Percentiles rank a stretch among this genome's conserved stretches.
Conservation (phyloP, 2,797 vertebrate genomes). For the Kryptolebias ocellatus region DNA sequence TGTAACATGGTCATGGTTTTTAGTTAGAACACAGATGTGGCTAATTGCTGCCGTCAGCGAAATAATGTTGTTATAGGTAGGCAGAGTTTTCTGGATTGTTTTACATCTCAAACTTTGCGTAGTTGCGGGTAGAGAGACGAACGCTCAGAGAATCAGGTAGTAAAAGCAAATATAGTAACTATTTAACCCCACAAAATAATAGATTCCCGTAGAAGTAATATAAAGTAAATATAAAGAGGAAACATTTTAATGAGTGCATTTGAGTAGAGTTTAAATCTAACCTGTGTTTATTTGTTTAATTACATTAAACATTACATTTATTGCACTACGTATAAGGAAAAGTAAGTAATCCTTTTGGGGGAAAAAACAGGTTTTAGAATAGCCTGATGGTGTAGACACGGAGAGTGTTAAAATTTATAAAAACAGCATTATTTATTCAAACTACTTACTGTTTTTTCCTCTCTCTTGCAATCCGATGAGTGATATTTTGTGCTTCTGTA, state of each 20-base stretch:
- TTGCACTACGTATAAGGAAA: neutral
- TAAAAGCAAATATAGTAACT: constrained; percentile 5
- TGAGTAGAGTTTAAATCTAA: too few relatives aligned
- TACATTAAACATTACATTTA: neutral
- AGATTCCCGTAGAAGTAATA: neutral
- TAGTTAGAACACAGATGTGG: constrained; percentile 64
- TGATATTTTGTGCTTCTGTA: too few relatives aligned
- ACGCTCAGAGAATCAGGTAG: constrained; percentile 20
- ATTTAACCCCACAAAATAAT: neutral
- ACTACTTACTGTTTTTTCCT: too few relatives aligned
- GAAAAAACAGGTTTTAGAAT: neutral
- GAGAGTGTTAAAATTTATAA: too few relatives aligned
- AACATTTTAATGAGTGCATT: neutral
- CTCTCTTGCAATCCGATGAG: too few relatives aligned
- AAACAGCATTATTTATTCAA: too few relatives aligned
- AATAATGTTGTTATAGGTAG: constrained; percentile 44
- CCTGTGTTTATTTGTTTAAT: neutral
- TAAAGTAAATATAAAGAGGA: neutral
- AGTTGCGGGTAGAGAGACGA: constrained; percentile 20
- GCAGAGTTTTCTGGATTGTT: constrained; percentile 37
- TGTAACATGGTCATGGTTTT: constrained; percentile 59
- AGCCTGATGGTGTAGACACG: neutral
- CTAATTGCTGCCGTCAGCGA: constrained; percentile 69
- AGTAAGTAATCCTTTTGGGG: neutral
- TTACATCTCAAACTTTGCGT: constrained; percentile 23